These are phyloP conservation scores for Fundulus diaphanus DNA, from an alignment of 2,797 vertebrate species.

Conservation along the genomic window DNA sequence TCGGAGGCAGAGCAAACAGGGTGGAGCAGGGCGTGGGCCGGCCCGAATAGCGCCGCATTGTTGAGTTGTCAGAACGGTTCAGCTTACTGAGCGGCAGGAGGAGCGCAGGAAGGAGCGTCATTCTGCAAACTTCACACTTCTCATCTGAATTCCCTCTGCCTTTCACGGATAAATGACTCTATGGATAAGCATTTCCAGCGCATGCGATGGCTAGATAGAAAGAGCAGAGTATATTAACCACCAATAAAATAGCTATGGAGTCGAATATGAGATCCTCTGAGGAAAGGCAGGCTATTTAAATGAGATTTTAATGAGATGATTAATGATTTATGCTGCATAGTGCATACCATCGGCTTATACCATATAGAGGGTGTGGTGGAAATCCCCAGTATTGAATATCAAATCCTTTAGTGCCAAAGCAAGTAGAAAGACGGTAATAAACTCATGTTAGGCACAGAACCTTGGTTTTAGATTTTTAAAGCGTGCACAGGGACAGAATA, in stretches of 20 bases:
- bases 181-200: constrained; percentile 20
- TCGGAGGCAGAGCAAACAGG: constrained; percentile 90
- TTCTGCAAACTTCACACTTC: constrained; percentile 89
- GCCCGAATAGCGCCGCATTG: constrained; percentile 86
- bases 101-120: constrained; percentile 78
- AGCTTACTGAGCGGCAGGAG: constrained; percentile 80
- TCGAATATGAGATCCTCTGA: neutral
- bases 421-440: constrained; percentile 3
- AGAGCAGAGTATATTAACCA: constrained; percentile 4
- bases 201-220: constrained; percentile 1
- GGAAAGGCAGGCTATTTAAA: neutral
- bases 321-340: constrained; percentile 14
- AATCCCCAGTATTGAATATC: constrained; percentile 16
- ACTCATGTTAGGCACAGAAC: constrained; percentile 16
- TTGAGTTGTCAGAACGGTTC: constrained; percentile 89
- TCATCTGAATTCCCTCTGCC: constrained; percentile 79
- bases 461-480: constrained; percentile 4
- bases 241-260: neutral
- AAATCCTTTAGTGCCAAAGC: constrained; percentile 28
- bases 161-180: constrained; percentile 26
- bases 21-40: constrained; percentile 83
- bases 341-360: constrained; percentile 5
- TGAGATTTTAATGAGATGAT: constrained; percentile 3
- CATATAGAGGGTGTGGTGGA: neutral
- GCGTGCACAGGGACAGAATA: neutral